A percentile compares a stretch with the other conserved stretches of the same genome.
Evolutionary conservation across 2,888 invertebrate genomes (phyloP).

Genomic region (Plagodis dolabraria): DNA sequence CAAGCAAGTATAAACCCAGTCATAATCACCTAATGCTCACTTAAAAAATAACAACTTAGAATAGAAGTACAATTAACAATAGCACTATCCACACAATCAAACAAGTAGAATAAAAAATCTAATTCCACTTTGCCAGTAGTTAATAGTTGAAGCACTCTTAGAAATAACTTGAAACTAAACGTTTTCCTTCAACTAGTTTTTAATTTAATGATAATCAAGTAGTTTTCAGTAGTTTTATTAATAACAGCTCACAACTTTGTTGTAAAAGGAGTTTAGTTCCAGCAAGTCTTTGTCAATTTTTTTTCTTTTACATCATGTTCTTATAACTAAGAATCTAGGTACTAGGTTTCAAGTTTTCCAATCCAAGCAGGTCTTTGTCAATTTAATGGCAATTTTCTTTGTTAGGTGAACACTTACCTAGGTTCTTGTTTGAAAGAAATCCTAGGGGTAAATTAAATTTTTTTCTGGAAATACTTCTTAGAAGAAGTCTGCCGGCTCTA

Average conservation of each 20-base stretch:
- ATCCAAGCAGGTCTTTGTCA: neutral
- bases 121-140: constrained; percentile 1
- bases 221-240: neutral
- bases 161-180: constrained; percentile 1
- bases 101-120: neutral
- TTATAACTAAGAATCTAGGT: too few relatives aligned
- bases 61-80: neutral
- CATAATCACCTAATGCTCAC: neutral
- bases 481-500: too few relatives aligned
- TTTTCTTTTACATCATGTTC: too few relatives aligned
- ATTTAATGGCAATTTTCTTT: neutral
- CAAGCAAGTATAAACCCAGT: constrained; percentile 12
- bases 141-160: constrained; percentile 11
- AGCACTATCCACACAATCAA: neutral
- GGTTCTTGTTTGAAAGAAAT: too few relatives aligned
- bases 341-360: too few relatives aligned
- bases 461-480: too few relatives aligned
- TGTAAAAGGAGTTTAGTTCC: constrained; percentile 6
- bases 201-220: constrained; percentile 8
- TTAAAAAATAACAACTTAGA: constrained; percentile 4
- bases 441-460: too few relatives aligned
- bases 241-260: neutral
- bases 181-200: constrained; percentile 8
- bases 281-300: neutral
- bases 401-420: too few relatives aligned